Conservation (phyloP, 2,888 invertebrate genomes). For the Eudemis profundana region DNA sequence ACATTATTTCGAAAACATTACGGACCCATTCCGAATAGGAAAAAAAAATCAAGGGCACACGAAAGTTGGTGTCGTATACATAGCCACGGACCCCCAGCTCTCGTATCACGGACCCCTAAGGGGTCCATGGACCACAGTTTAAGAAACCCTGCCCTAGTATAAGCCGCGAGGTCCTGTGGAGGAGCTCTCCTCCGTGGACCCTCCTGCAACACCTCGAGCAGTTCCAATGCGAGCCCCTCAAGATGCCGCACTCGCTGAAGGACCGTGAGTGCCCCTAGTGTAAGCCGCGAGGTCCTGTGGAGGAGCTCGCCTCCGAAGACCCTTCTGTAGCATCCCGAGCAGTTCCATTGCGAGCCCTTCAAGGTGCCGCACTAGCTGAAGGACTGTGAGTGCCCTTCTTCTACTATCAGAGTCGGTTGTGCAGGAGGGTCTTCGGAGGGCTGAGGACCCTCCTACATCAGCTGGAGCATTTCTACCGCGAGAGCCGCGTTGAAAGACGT, state of each 20-base stretch:
- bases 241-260: conserved; percentile 61
- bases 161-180: too few relatives aligned
- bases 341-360: conserved; percentile 67
- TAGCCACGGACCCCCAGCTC: too few relatives aligned
- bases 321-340: conserved; percentile 65
- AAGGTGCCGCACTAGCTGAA: conserved; percentile 62
- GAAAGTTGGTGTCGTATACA: too few relatives aligned
- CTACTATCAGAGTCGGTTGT: too few relatives aligned
- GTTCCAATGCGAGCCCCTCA: conserved; percentile 68
- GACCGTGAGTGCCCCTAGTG: conserved; percentile 62
- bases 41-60: too few relatives aligned
- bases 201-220: conserved; percentile 66
- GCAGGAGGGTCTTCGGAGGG: conserved; percentile 53
- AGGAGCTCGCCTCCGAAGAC: conserved; percentile 59
- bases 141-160: too few relatives aligned
- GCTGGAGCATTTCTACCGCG: conserved; percentile 68
- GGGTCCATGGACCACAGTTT: too few relatives aligned
- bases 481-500: conserved; percentile 68
- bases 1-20: too few relatives aligned
- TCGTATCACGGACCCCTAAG: too few relatives aligned
- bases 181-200: conserved; percentile 58
- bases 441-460: conserved; percentile 69
- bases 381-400: conserved; percentile 68
- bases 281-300: too few relatives aligned
- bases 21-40: too few relatives aligned